These are phyloP conservation scores for Rhopilema esculentum DNA, from an alignment of 30 jellyfish, hydroid and myxozoan species.

Conservation along the genomic window DNA sequence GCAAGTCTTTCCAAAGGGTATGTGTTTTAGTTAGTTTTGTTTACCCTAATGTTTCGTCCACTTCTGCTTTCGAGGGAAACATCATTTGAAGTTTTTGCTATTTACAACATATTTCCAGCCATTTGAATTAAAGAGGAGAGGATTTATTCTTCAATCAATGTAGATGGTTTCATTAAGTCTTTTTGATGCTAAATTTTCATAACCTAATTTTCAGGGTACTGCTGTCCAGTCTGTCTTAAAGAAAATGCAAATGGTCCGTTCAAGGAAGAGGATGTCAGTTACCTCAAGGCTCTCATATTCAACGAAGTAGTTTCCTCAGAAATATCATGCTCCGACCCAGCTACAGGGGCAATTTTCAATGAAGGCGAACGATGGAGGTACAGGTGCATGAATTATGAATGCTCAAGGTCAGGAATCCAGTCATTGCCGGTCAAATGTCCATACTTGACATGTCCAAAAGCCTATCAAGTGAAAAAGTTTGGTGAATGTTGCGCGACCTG, in stretches of 20 bases:
- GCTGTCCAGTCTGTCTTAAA: conserved; percentile 78
- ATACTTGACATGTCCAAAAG: conserved; percentile 58
- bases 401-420: conserved; percentile 48
- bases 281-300: conserved; percentile 20
- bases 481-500: conserved; percentile 74
- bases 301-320: conserved; percentile 54
- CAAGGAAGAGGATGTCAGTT: conserved; percentile 19
- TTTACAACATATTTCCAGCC: too few relatives aligned
- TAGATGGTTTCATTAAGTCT: too few relatives aligned
- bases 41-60: background rate
- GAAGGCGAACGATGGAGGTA: conserved; percentile 82
- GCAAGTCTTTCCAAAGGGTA: conserved; percentile 41
- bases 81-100: background rate
- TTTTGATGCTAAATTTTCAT: too few relatives aligned
- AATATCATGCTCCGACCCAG: conserved; percentile 55
- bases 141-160: too few relatives aligned
- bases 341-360: conserved; percentile 40
- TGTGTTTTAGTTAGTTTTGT: background rate
- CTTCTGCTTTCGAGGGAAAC: background rate
- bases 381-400: conserved; percentile 48
- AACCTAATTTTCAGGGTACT: conserved; percentile 69
- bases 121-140: too few relatives aligned
- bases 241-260: conserved; percentile 60
- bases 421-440: conserved; percentile 54
- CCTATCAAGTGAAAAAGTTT: conserved; percentile 22